A percentile compares a stretch with the other conserved stretches of the same genome.
phyloP scores from a whole-genome alignment of 1,140 invertebrate genomes.

The Lutraria rhynchaena region DNA sequence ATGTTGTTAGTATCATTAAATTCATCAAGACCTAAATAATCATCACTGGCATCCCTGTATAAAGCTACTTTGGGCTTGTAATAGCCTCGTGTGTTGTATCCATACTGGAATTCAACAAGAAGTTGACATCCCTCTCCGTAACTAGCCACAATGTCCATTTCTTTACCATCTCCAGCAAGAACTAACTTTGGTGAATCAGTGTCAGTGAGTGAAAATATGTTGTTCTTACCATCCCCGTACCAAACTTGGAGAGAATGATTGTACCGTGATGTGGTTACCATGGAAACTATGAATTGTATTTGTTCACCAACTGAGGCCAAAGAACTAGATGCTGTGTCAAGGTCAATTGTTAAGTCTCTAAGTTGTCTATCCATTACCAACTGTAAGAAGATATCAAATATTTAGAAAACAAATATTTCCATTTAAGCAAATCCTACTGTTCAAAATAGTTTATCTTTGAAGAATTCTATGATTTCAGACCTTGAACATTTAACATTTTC shows the following conservation, averaged over 20 bases:
- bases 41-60: not conserved
- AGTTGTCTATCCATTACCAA: constrained; percentile 28
- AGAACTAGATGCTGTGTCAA: not conserved
- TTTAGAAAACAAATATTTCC: not conserved
- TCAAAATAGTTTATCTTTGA: not conserved
- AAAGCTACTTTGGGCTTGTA: constrained; percentile 31
- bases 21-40: not conserved
- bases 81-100: not conserved
- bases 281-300: constrained; percentile 33
- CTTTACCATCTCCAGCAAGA: constrained; percentile 33
- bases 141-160: constrained; percentile 47
- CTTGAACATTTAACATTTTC: not conserved
- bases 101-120: constrained; percentile 25
- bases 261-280: constrained; percentile 42
- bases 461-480: not conserved
- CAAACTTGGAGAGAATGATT: constrained; percentile 27
- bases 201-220: constrained; percentile 30
- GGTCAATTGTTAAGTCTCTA: not conserved
- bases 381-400: too few relatives aligned
- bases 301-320: constrained; percentile 16
- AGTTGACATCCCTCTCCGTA: constrained; percentile 41
- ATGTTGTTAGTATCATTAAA: too few relatives aligned
- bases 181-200: constrained; percentile 24
- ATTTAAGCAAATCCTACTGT: not conserved
- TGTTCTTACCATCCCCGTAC: constrained; percentile 29